Evolutionary conservation across 2,797 vertebrate genomes (phyloP).

Genomic region (Melanotaenia parkinsoni): DNA sequence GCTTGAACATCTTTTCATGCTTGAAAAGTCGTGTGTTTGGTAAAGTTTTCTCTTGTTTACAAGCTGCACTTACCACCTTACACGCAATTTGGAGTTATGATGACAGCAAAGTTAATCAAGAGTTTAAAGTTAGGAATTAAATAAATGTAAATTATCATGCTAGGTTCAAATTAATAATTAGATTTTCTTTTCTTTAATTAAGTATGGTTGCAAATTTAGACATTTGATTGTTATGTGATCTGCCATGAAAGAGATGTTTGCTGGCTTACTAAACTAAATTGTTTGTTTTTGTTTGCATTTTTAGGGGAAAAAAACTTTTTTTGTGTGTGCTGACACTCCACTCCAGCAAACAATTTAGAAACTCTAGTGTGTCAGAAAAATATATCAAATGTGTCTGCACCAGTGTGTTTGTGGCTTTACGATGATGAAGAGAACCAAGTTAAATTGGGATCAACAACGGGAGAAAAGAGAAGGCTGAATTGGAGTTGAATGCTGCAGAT

Average conservation of each 20-base stretch:
- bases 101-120: not conserved
- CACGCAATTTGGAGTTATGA: not conserved
- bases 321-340: too few species aligned
- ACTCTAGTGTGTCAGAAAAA: constrained; percentile 17
- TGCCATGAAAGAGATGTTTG: not conserved
- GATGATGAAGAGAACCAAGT: constrained; percentile 12
- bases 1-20: not conserved
- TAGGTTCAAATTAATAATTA: not conserved
- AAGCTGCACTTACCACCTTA: too few species aligned
- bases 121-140: not conserved
- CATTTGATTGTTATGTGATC: not conserved
- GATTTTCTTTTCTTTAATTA: not conserved
- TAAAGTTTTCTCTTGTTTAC: too few species aligned
- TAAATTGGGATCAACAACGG: constrained; percentile 16
- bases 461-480: constrained; percentile 27
- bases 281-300: not conserved
- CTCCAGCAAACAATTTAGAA: constrained; percentile 1
- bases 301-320: not conserved
- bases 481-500: constrained; percentile 43
- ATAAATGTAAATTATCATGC: not conserved
- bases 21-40: too few species aligned
- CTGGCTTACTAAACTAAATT: not conserved
- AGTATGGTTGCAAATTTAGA: not conserved
- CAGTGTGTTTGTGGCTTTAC: not conserved
- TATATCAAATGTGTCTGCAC: not conserved